phyloP scores from a whole-genome alignment of 1,140 invertebrate genomes.

The Triops longicaudatus region DNA sequence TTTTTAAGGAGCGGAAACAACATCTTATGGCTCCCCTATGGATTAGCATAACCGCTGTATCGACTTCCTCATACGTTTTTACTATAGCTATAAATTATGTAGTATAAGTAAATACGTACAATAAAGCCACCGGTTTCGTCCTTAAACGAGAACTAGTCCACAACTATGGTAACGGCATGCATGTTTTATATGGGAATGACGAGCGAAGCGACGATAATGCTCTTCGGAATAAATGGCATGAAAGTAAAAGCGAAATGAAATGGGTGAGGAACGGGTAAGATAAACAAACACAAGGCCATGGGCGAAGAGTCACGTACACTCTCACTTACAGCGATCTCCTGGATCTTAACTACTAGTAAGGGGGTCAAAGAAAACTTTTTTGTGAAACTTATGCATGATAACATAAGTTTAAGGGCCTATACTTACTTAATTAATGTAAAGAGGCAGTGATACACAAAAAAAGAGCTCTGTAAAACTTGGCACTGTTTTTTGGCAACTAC shows the following conservation, averaged over 20 bases:
- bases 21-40: no score
- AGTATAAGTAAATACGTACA: no score
- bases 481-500: neutral
- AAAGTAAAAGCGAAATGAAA: neutral
- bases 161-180: no score
- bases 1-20: neutral
- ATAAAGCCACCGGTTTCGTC: no score
- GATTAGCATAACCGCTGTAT: no score
- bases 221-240: neutral
- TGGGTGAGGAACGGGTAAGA: neutral
- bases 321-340: neutral
- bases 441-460: neutral
- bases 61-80: no score
- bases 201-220: neutral
- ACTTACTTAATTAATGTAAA: neutral
- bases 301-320: neutral
- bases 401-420: no score
- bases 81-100: no score
- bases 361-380: no score
- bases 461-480: neutral
- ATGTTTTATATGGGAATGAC: neutral
- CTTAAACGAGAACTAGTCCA: no score
- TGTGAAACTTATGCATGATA: no score
- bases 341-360: neutral
- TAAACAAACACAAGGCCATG: neutral